phyloP scores from a whole-genome alignment of 2,888 invertebrate species.

The Mythimna loreyi region DNA sequence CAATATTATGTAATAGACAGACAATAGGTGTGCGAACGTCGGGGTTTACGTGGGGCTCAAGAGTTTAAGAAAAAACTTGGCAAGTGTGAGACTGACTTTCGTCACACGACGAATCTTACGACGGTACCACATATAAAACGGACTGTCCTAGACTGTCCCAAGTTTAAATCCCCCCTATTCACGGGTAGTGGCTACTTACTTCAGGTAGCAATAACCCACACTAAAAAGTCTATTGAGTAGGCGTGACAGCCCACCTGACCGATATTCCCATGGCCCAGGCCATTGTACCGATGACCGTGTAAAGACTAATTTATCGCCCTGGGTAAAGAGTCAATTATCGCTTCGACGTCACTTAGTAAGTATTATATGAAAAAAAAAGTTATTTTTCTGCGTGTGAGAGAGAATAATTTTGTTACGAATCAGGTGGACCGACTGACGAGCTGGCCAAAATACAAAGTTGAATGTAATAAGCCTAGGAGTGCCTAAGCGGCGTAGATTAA shows the following conservation, averaged over 20 bases:
- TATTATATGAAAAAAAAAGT: neutral
- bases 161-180: conserved; percentile 30
- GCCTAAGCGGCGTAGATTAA: too few species aligned
- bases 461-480: too few species aligned
- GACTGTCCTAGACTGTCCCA: conserved; percentile 15
- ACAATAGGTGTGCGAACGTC: too few species aligned
- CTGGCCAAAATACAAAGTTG: too few species aligned
- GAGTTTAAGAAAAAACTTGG: too few species aligned
- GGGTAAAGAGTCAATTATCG: conserved; percentile 50
- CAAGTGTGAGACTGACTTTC: too few species aligned
- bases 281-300: conserved; percentile 26
- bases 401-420: too few species aligned
- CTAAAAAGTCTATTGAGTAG: conserved; percentile 68
- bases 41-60: too few species aligned
- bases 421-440: too few species aligned
- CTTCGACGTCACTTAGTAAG: neutral
- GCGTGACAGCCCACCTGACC: conserved; percentile 83
- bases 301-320: conserved; percentile 74
- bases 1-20: too few species aligned
- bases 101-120: too few species aligned
- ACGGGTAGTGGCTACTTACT: conserved; percentile 27
- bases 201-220: conserved; percentile 69
- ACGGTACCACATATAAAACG: too few species aligned
- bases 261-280: conserved; percentile 70
- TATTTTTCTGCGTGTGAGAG: neutral